A percentile compares a stretch with the other conserved stretches of the same genome.
phyloP scores from a whole-genome alignment of 2,888 invertebrate species.

The Acanthosepion esculentum region DNA sequence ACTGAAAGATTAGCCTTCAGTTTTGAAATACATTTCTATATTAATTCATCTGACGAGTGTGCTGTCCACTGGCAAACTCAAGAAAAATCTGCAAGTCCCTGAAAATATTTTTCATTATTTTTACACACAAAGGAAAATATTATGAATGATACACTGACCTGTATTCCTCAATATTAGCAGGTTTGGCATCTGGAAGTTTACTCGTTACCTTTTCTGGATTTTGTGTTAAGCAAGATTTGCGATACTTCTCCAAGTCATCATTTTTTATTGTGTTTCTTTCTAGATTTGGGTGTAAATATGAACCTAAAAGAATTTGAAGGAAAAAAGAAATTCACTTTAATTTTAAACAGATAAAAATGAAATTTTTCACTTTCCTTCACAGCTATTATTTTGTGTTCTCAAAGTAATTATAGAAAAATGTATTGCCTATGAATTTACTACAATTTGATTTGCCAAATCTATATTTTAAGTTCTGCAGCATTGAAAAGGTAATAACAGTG shows the following conservation, averaged over 20 bases:
- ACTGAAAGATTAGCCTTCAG: too few relatives aligned
- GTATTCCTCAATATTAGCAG: neutral
- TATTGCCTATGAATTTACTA: too few relatives aligned
- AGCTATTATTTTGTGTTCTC: neutral
- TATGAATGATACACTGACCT: neutral
- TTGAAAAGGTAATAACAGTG: too few relatives aligned
- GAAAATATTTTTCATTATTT: too few relatives aligned
- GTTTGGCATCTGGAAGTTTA: neutral
- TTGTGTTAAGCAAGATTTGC: constrained; percentile 41
- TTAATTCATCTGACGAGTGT: too few relatives aligned
- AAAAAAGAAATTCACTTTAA: neutral
- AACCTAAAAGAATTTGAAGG: neutral
- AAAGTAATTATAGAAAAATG: neutral
- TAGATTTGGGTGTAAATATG: neutral
- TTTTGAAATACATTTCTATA: too few relatives aligned
- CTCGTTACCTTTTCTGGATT: neutral
- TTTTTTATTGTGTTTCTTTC: constrained; percentile 2
- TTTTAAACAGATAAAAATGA: neutral
- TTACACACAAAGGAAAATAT: too few relatives aligned
- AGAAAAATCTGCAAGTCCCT: too few relatives aligned
- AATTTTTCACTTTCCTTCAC: neutral
- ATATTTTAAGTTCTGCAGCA: neutral
- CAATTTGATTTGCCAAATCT: neutral
- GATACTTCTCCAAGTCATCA: constrained; percentile 21
- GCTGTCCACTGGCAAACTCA: too few relatives aligned